A percentile compares a stretch with the other conserved stretches of the same genome.
These are phyloP conservation scores for Eulemur rufifrons DNA, from an alignment of 2,113 vertebrate species.

Conservation along the genomic window DNA sequence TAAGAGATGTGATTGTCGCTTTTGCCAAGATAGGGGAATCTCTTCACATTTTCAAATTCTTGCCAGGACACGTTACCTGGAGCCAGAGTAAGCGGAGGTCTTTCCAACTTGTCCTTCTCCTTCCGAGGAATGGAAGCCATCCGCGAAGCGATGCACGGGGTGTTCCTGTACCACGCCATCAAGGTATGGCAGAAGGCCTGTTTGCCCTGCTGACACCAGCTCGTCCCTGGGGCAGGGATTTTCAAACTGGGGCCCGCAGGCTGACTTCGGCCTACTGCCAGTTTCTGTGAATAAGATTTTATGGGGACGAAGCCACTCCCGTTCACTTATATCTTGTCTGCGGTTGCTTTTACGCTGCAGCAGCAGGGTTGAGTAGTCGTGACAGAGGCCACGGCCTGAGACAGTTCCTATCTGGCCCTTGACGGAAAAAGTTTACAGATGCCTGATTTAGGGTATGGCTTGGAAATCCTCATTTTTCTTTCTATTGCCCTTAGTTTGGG, in stretches of 20 bases:
- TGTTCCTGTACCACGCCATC: conserved; percentile 96
- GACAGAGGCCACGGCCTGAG: neutral
- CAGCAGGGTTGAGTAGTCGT: neutral
- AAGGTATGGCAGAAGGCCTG: conserved; percentile 79
- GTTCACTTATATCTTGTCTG: neutral
- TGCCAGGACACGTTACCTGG: conserved; percentile 91
- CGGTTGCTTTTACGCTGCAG: neutral
- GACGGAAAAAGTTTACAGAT: neutral
- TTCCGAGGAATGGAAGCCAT: conserved; percentile 98
- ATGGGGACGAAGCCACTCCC: neutral
- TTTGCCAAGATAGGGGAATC: neutral
- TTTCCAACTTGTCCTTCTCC: conserved; percentile 98
- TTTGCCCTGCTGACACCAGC: neutral
- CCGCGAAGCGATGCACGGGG: conserved; percentile 97
- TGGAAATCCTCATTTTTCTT: neutral
- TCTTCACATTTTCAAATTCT: neutral
- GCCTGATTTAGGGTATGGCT: neutral
- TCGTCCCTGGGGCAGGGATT: neutral
- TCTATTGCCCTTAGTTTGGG: conserved; percentile 85
- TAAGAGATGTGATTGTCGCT: neutral
- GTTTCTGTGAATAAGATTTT: neutral
- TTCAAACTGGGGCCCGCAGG: neutral
- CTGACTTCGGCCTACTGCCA: neutral
- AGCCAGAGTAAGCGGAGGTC: conserved; percentile 94
- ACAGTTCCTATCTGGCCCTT: neutral